Conservation (phyloP, 2,797 vertebrate genomes). For the Oceanodroma leucorhoa region DNA sequence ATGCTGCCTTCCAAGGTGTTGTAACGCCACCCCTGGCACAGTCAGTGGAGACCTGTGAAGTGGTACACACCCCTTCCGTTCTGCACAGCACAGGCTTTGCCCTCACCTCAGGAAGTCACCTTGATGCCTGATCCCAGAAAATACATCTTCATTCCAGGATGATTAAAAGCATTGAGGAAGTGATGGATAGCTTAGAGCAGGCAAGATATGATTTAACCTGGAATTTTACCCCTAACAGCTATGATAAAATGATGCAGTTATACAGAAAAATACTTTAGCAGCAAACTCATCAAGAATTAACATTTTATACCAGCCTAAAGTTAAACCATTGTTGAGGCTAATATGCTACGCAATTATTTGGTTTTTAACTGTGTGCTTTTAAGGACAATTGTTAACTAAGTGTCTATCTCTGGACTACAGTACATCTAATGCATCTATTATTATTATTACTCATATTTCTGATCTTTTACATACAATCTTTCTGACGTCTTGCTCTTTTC, state of each 20-base stretch:
- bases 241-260: background rate
- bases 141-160: background rate
- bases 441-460: background rate
- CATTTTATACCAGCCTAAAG: background rate
- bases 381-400: background rate
- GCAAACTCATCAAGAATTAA: background rate
- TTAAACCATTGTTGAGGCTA: background rate
- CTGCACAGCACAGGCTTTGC: background rate
- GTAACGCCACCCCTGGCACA: accelerated
- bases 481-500: background rate
- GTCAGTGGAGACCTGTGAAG: background rate
- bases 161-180: background rate
- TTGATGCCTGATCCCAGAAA: background rate
- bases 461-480: background rate
- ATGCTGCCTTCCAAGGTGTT: background rate
- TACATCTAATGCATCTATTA: background rate
- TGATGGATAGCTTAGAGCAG: background rate
- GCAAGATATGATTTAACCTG: background rate
- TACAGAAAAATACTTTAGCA: background rate
- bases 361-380: background rate
- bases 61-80: background rate
- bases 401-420: background rate
- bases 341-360: background rate
- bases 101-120: background rate
- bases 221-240: background rate